phyloP scores from a whole-genome alignment of 2,113 vertebrate species.

The sheep (Ovis aries) region DNA sequence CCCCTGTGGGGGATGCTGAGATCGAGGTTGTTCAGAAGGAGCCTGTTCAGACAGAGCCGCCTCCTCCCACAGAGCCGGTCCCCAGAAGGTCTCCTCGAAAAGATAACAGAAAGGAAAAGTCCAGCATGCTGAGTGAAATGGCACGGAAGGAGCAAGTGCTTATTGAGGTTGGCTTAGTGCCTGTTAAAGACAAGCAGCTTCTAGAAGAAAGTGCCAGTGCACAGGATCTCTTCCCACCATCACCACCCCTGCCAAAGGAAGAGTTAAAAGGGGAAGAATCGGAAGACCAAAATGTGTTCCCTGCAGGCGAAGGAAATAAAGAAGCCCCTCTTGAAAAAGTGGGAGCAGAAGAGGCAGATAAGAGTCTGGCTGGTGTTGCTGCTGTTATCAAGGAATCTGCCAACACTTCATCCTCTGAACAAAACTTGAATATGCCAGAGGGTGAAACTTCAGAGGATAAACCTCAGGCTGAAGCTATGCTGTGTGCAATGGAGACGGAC shows the following conservation, averaged over 20 bases:
- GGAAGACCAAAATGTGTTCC: slow-evolving; percentile 65
- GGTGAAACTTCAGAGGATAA: background rate
- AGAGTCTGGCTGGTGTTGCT: background rate
- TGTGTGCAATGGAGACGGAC: slow-evolving; percentile 44
- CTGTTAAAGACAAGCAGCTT: background rate
- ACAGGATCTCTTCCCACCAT: background rate
- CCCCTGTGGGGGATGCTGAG: background rate
- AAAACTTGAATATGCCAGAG: slow-evolving; percentile 10
- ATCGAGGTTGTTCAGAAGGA: background rate
- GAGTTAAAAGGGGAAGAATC: background rate
- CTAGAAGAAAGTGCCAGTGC: background rate
- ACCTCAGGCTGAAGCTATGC: slow-evolving; percentile 16
- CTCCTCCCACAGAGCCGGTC: background rate
- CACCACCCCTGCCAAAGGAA: slow-evolving; percentile 18
- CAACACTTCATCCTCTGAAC: slow-evolving; percentile 19
- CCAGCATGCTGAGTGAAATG: background rate
- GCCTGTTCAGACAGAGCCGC: background rate
- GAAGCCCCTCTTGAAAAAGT: slow-evolving; percentile 9
- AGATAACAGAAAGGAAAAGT: slow-evolving; percentile 38
- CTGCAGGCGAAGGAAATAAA: background rate
- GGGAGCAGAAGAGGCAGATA: background rate
- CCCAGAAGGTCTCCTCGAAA: slow-evolving; percentile 40
- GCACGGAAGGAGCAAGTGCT: slow-evolving; percentile 51
- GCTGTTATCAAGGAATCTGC: slow-evolving; percentile 24
- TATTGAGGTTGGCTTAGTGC: slow-evolving; percentile 17